Conservation (phyloP, 2,888 invertebrate genomes). For the Chydorus sphaericus region DNA sequence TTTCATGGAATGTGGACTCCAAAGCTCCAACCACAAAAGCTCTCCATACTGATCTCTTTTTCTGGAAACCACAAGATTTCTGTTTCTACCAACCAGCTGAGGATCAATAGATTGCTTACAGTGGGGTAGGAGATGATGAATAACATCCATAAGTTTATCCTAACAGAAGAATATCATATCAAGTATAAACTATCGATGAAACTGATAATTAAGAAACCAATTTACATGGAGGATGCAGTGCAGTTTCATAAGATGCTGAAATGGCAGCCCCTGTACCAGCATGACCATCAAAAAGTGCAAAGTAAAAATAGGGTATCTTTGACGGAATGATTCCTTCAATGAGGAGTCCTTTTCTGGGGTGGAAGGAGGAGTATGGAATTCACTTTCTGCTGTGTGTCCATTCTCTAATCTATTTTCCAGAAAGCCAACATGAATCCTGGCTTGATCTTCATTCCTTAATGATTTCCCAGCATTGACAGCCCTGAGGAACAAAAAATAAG, state of each 20-base stretch:
- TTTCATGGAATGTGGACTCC: conserved; percentile 59
- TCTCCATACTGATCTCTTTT: conserved; percentile 37
- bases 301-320: conserved; percentile 51
- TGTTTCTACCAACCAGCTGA: conserved; percentile 19
- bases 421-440: conserved; percentile 28
- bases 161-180: conserved; percentile 28
- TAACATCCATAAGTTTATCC: conserved; percentile 46
- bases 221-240: conserved; percentile 59
- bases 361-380: conserved; percentile 11
- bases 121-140: conserved; percentile 35
- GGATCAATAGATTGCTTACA: conserved; percentile 41
- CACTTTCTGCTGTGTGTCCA: conserved; percentile 6
- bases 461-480: conserved; percentile 67
- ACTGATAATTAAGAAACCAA: conserved; percentile 36
- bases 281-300: conserved; percentile 73
- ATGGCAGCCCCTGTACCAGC: conserved; percentile 66
- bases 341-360: conserved; percentile 18
- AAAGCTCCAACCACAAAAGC: conserved; percentile 57
- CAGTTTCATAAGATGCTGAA: conserved; percentile 56
- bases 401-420: conserved; percentile 19
- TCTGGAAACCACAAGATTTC: conserved; percentile 23
- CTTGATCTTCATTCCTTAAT: conserved; percentile 61
- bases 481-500: too few species aligned
- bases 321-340: conserved; percentile 25
- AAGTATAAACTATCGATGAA: background rate